Evolutionary conservation across 2,797 vertebrate species (phyloP), one percentile per base, ranked within the genome.

Genomic region (Betta splendens): DNA sequence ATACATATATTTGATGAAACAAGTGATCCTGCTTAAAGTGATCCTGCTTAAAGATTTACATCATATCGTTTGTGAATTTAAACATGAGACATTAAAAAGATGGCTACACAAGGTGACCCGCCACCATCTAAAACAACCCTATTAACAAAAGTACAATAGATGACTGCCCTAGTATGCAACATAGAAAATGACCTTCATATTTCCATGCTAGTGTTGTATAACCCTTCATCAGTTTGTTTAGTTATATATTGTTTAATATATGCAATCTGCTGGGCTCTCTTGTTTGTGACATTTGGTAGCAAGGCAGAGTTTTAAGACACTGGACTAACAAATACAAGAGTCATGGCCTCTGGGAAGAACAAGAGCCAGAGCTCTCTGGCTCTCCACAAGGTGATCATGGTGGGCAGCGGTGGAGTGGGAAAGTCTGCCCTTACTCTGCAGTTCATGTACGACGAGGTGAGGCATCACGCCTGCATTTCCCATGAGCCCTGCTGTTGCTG

Each of bases 311-410:
- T 64, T 47, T 43, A 63, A 56, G 39, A 29, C 11, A 1, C 26
- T 35, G 40, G 43, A 36, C 67, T 15, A 20, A 45, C 3, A 15
- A 26, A 32, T 49, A 66, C 53, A 51, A n/a, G 74, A 45, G 35
- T 23, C 65, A 90, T 90, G 89, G 76, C 89, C 5, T 81, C 86
- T 12, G 44, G 90, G 46, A 97, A 97, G 85, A 92, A 84, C 76
- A 97, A 95, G 85, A 93, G 88, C 86, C 96, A 95, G 92, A 94
- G 92, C 43, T 95, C 95, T 15, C 80, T 98, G 89, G 94, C 83
- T 3, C 93, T 98, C 12, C 96, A 98, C 83, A 98, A 97, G 83
- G 96, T 98, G 37, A 98, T 98, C 88, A 98, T 98, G 97, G 97
- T 99, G 61, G 97, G 97, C 83, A 98, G 96, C 3, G 97, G 97